These are phyloP conservation scores for Echiichthys vipera DNA, from an alignment of 2,797 vertebrate genomes.

Conservation along the genomic window DNA sequence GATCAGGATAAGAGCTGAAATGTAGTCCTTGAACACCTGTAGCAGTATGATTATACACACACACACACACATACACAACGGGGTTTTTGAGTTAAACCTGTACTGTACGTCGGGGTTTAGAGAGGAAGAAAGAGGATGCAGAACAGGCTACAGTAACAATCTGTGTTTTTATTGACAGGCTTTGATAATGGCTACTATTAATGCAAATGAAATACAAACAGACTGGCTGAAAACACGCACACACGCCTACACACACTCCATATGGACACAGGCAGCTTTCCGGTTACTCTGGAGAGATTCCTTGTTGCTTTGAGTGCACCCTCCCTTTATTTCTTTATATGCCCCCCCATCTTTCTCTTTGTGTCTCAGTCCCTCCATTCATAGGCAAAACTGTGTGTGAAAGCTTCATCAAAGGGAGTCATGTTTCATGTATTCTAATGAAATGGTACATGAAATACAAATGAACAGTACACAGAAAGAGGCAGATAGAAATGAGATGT, in stretches of 20 bases:
- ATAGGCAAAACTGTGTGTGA: constrained; percentile 61
- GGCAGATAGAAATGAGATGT: constrained; percentile 47
- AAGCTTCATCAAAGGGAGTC: constrained; percentile 74
- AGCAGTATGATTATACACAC: not conserved
- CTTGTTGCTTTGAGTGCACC: constrained; percentile 27
- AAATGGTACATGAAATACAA: constrained; percentile 70
- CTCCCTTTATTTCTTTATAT: constrained; percentile 49
- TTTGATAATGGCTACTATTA: constrained; percentile 36
- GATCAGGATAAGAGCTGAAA: not conserved
- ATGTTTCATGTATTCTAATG: constrained; percentile 75
- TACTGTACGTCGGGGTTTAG: not conserved
- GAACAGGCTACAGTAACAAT: constrained; percentile 17
- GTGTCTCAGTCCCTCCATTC: constrained; percentile 65
- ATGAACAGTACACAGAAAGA: constrained; percentile 62
- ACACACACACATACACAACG: not conserved
- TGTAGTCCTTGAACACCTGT: not conserved
- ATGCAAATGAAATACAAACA: constrained; percentile 51
- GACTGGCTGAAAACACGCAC: constrained; percentile 12
- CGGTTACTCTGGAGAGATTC: constrained; percentile 42
- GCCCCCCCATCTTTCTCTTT: constrained; percentile 23
- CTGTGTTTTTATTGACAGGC: constrained; percentile 44
- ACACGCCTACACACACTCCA: constrained; percentile 28
- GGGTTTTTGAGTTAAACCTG: constrained; percentile 2
- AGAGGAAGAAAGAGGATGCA: not conserved
- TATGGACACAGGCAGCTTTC: constrained; percentile 36